Evolutionary conservation across 2,888 invertebrate genomes (phyloP).

Genomic region (Marronus borbonicus): DNA sequence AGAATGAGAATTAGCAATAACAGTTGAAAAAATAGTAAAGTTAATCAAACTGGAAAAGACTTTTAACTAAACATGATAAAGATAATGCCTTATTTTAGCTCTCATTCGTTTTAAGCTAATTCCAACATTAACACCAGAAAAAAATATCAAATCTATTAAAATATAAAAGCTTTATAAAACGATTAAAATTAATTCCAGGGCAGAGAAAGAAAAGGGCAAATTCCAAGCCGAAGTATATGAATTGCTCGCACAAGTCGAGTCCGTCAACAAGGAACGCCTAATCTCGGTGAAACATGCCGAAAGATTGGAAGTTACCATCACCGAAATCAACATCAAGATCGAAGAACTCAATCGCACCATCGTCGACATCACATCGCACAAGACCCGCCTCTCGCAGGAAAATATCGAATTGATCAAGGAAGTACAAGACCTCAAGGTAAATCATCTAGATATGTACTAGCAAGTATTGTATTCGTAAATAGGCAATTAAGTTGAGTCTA

Average conservation of each 20-base stretch:
- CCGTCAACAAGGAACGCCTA: constrained; percentile 92
- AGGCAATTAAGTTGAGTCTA: not conserved
- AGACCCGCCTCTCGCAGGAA: constrained; percentile 95
- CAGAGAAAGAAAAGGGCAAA: constrained; percentile 98
- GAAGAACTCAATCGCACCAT: constrained; percentile 98
- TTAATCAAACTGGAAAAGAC: too few relatives aligned
- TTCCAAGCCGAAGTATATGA: constrained; percentile 99
- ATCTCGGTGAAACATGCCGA: constrained; percentile 88
- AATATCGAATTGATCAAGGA: constrained; percentile 95
- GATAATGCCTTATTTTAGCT: too few relatives aligned
- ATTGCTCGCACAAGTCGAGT: constrained; percentile 95
- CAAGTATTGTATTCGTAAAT: too few relatives aligned
- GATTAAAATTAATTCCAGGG: constrained; percentile 73
- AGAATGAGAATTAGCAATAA: too few relatives aligned
- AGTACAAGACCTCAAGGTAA: constrained; percentile 94
- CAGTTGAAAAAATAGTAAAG: too few relatives aligned
- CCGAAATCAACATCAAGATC: constrained; percentile 95
- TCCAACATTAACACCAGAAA: too few relatives aligned
- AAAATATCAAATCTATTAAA: too few relatives aligned
- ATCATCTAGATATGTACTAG: not conserved
- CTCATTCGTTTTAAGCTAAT: too few relatives aligned
- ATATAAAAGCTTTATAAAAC: too few relatives aligned
- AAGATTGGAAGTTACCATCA: constrained; percentile 91
- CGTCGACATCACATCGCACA: constrained; percentile 97
- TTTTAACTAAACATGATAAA: too few relatives aligned